Evolutionary conservation across 2,113 vertebrate species (phyloP).

Genomic region (Xiphophorus hellerii): DNA sequence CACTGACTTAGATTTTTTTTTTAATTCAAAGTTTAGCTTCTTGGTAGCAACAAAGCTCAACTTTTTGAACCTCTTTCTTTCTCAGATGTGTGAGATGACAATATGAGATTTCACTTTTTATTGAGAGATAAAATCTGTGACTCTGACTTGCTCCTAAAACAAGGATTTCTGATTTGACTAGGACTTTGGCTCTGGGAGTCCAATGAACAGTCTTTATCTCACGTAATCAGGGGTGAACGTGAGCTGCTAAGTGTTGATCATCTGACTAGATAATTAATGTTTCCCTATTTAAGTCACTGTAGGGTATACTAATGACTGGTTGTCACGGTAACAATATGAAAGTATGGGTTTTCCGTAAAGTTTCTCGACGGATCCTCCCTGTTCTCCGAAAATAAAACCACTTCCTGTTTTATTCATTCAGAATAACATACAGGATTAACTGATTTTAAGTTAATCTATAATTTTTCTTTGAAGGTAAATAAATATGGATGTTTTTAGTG

Average conservation of each 20-base stretch:
- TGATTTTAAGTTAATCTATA: no score
- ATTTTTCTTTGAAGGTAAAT: no score
- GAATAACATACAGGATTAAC: no score
- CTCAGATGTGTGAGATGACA: background rate
- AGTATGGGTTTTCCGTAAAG: background rate
- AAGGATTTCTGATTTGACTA: background rate
- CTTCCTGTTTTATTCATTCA: no score
- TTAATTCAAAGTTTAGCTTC: constrained; percentile 11
- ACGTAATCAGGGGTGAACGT: background rate
- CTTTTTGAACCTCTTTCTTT: background rate
- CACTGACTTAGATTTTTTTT: constrained; percentile 3
- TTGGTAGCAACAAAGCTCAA: background rate
- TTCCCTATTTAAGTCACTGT: background rate
- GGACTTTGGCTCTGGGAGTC: background rate
- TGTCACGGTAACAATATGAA: background rate
- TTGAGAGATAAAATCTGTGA: background rate
- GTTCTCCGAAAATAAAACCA: no score
- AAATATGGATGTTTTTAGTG: no score
- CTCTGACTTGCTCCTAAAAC: background rate
- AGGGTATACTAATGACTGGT: background rate
- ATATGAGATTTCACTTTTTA: background rate
- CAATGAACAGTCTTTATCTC: background rate
- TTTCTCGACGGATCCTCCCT: background rate
- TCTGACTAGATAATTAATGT: background rate
- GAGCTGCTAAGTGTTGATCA: background rate